Evolutionary conservation across 2,888 invertebrate genomes (phyloP).

Genomic region (Tachina lurida): DNA sequence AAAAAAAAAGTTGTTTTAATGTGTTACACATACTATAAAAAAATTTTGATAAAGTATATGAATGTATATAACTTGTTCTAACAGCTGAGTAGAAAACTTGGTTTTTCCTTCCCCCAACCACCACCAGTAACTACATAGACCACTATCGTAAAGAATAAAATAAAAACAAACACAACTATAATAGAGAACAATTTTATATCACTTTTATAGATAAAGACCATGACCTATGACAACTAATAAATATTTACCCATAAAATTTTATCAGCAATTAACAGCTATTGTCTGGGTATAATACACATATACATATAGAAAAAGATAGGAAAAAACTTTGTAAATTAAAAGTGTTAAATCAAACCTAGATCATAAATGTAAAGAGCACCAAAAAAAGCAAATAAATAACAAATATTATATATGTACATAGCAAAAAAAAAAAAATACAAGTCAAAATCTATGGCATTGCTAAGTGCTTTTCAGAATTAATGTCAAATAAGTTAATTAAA

Average conservation of each 20-base stretch:
- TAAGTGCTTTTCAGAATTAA: no score
- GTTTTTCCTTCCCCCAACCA: neutral
- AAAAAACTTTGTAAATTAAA: neutral
- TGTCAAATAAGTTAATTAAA: no score
- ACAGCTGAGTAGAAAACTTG: neutral
- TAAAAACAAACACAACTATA: neutral
- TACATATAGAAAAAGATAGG: neutral
- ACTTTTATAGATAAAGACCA: conserved; percentile 40
- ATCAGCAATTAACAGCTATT: conserved; percentile 19
- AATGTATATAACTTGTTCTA: no score
- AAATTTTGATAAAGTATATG: no score
- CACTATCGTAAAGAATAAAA: neutral
- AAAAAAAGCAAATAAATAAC: no score
- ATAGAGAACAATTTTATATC: neutral
- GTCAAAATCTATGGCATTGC: no score
- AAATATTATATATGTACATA: no score
- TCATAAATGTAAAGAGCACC: neutral
- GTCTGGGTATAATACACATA: neutral
- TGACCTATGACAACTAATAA: conserved; percentile 48
- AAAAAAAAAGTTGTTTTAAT: no score
- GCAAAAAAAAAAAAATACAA: no score
- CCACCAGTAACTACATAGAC: neutral
- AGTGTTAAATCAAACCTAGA: neutral
- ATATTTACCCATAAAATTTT: conserved; percentile 5
- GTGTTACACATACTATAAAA: no score